phyloP scores from a whole-genome alignment of 1,140 invertebrate species.

The Pantala flavescens region DNA sequence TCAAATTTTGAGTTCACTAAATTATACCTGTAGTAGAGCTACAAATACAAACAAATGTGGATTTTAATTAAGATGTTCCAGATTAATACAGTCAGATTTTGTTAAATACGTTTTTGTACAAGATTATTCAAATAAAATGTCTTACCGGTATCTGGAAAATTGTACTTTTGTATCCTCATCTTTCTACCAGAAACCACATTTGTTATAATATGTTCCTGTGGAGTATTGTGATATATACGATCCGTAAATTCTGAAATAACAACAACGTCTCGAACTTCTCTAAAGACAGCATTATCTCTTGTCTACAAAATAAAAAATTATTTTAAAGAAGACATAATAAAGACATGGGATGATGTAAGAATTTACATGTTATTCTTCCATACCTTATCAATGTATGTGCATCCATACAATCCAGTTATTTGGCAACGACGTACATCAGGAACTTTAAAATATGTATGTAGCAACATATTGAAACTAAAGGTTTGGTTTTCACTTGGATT shows the following conservation, averaged over 20 bases:
- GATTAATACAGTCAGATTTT: no score
- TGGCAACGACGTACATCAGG: slow-evolving; percentile 82
- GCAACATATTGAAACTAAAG: slow-evolving; percentile 84
- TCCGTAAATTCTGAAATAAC: slow-evolving; percentile 85
- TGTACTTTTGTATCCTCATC: slow-evolving; percentile 86
- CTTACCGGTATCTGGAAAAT: slow-evolving; percentile 79
- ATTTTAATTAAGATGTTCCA: no score
- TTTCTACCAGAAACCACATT: slow-evolving; percentile 84
- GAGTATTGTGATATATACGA: slow-evolving; percentile 84
- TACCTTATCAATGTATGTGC: slow-evolving; percentile 89
- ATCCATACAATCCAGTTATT: slow-evolving; percentile 81
- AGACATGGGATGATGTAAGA: not conserved
- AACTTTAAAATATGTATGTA: slow-evolving; percentile 93
- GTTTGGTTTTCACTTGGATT: slow-evolving; percentile 81
- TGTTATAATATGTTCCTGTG: slow-evolving; percentile 83
- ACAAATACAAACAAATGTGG: no score
- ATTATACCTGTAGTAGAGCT: not conserved
- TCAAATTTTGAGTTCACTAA: slow-evolving; percentile 4
- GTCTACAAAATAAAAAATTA: slow-evolving; percentile 43
- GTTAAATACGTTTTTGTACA: no score
- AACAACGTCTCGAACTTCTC: slow-evolving; percentile 79
- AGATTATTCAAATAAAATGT: no score
- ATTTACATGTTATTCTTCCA: slow-evolving; percentile 16
- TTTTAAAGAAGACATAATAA: slow-evolving; percentile 11
- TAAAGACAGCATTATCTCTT: slow-evolving; percentile 66